A percentile compares a stretch with the other conserved stretches of the same genome.
Conservation (phyloP, 1,140 invertebrate species). For the Lucilia cuprina region DNA sequence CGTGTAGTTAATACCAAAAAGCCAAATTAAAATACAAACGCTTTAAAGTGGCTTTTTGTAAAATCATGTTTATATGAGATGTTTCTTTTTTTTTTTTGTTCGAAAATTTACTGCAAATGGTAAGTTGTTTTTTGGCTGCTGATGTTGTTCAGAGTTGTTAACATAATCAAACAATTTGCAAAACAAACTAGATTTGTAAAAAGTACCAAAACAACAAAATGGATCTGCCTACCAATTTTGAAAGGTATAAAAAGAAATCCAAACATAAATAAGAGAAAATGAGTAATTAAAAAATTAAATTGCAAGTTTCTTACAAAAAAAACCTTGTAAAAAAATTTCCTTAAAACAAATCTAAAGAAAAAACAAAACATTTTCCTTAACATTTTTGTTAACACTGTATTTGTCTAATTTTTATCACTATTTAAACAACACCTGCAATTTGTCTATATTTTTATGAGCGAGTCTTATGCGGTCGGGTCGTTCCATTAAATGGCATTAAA, state of each 20-base stretch:
- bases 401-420: conserved; percentile 15
- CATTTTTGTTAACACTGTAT: conserved; percentile 14
- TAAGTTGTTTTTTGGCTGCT: too few species aligned
- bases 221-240: neutral
- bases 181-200: neutral
- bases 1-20: neutral
- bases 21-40: neutral
- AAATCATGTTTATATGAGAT: neutral
- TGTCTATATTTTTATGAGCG: neutral
- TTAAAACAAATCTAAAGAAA: neutral
- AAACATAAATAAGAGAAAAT: neutral
- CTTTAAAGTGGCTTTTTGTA: neutral
- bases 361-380: neutral
- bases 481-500: neutral
- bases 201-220: neutral
- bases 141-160: too few species aligned
- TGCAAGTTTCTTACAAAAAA: too few species aligned
- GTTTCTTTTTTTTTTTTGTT: too few species aligned
- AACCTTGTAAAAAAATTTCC: neutral
- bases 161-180: conserved; percentile 8
- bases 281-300: too few species aligned
- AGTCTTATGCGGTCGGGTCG: neutral
- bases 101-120: neutral
- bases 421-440: conserved; percentile 17
- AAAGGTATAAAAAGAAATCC: neutral